Conservation (phyloP, 2,113 vertebrate genomes). For the Alethe castanea region DNA sequence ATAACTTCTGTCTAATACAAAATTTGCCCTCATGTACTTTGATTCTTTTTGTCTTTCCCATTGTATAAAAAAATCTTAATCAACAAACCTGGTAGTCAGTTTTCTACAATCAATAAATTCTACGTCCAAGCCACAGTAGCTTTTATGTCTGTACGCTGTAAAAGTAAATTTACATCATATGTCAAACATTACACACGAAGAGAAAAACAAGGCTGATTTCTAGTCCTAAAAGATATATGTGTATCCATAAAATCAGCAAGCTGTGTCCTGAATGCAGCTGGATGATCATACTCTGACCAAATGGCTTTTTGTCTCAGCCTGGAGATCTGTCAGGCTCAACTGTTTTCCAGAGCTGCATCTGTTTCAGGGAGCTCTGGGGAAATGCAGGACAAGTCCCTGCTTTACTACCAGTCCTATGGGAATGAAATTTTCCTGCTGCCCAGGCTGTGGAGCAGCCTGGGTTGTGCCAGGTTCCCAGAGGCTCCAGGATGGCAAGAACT, state of each 20-base stretch:
- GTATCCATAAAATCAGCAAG: conserved; percentile 61
- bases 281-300: conserved; percentile 53
- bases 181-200: conserved; percentile 66
- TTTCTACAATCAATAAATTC: conserved; percentile 60
- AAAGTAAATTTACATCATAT: conserved; percentile 70
- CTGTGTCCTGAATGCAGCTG: conserved; percentile 57
- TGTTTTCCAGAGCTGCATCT: conserved; percentile 38
- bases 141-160: conserved; percentile 59
- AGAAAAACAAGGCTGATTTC: conserved; percentile 58
- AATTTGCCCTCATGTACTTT: neutral
- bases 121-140: conserved; percentile 51
- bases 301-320: conserved; percentile 34
- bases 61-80: neutral
- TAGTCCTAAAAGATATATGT: conserved; percentile 53
- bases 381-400: neutral
- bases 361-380: conserved; percentile 28
- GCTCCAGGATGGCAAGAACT: accelerated
- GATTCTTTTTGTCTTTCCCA: neutral
- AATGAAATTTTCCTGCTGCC: neutral
- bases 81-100: conserved; percentile 40
- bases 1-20: neutral
- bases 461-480: neutral
- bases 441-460: neutral
- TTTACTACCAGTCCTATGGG: neutral
- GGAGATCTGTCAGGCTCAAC: conserved; percentile 14